Evolutionary conservation across 2,888 invertebrate species (phyloP), one percentile per base, ranked within the genome.

Genomic region (Conomelus anceps): DNA sequence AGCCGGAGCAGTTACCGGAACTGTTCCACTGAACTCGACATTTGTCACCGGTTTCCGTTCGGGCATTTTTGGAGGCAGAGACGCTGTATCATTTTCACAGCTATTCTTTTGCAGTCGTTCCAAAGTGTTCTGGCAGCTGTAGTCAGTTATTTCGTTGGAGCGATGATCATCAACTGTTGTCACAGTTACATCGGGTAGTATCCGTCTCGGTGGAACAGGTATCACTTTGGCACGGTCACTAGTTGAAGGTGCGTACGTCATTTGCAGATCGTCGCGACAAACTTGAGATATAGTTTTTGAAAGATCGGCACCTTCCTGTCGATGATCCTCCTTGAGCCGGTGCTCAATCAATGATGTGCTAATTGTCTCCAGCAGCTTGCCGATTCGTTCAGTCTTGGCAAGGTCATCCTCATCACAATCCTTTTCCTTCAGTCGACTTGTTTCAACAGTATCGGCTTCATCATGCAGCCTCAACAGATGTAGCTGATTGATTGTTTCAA

Each of bases 331-430:
- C 34, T 89, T 90, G 9, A 89, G 85, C 11, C 90, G 88, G 23
- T 87, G 89, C 34, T 90, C 88, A 17, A 86, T 88, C 92, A 93
- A 91, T 86, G 93, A 93, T 17, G 93, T 92, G 92, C 93, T 94
- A 85, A 93, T 92, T 20, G 93, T 93, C 90, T 94, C 93, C 84
- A 93, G 91, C 22, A 93, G 91, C 90, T 92, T 90, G 87, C 90
- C 92, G 17, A 90, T 90, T 87, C 89, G 90, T 84, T 90, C 88
- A 85, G 90, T 90, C 84, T 90, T 90, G 89, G 29, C 89, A 34
- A 84, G 90, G 89, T 63, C 88, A 63, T 90, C 88, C 22, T 26
- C 85, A 7, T 85, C 87, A 63, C 86, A 88, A n/a, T 90, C 89
- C 26, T 89, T 88, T 23, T 90, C 90, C 86, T 89, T 90, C 89